These are phyloP conservation scores for Leptinotarsa texana DNA, from an alignment of 1,140 invertebrate genomes.

Conservation along the genomic window DNA sequence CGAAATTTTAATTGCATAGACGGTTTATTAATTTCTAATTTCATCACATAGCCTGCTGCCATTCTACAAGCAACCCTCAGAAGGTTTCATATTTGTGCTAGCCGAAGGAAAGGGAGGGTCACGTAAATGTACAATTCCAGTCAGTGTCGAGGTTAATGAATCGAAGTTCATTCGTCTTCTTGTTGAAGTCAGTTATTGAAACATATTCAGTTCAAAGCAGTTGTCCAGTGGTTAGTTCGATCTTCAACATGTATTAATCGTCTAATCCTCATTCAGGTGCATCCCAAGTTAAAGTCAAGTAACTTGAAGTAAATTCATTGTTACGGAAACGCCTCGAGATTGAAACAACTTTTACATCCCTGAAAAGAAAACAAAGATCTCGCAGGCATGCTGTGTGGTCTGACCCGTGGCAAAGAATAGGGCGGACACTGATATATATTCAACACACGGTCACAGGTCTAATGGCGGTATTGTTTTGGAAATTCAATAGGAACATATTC, in stretches of 20 bases:
- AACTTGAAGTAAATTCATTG: not conserved
- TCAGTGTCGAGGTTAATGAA: no score
- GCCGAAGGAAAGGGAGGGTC: no score
- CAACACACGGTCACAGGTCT: slow-evolving; percentile 18
- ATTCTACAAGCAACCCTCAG: no score
- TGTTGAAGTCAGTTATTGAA: no score
- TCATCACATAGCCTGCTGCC: no score
- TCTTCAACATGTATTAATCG: not conserved
- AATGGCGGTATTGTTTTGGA: slow-evolving; percentile 25
- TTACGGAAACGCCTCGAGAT: slow-evolving; percentile 3
- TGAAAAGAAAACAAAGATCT: slow-evolving; percentile 13
- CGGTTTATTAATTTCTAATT: no score
- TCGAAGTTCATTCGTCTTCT: no score
- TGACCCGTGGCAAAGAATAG: slow-evolving; percentile 8
- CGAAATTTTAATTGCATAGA: no score
- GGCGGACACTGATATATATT: slow-evolving; percentile 21
- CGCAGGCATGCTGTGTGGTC: slow-evolving; percentile 21
- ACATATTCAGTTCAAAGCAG: no score
- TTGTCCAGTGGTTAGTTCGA: no score
- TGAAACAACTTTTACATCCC: not conserved
- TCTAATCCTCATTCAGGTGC: not conserved
- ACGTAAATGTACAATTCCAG: no score
- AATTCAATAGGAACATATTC: slow-evolving; percentile 23
- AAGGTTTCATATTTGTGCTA: no score
- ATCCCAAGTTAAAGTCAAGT: not conserved